These are phyloP conservation scores for Corydoras sp. DNA, from an alignment of 2,113 vertebrate genomes.

Conservation along the genomic window DNA sequence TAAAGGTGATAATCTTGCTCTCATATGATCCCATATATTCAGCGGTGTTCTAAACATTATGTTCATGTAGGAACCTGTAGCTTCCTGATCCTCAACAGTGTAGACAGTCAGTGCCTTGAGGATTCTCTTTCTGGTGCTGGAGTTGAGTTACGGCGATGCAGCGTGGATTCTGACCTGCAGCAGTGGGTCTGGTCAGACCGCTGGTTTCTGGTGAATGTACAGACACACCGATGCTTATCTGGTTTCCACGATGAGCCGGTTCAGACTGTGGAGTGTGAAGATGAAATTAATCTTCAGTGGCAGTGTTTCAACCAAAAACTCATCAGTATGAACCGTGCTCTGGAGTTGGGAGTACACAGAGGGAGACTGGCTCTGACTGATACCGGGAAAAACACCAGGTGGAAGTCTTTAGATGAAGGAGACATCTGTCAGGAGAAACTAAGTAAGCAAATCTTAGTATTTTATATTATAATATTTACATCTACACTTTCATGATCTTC, in stretches of 20 bases:
- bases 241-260: conserved; percentile 28
- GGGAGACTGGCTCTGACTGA: conserved; percentile 34
- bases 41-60: too few species aligned
- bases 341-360: conserved; percentile 46
- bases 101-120: conserved; percentile 57
- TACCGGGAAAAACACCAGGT: conserved; percentile 40
- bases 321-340: conserved; percentile 43
- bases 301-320: conserved; percentile 53
- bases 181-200: conserved; percentile 60
- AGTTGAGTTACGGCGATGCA: conserved; percentile 53
- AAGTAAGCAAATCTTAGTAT: conserved; percentile 42
- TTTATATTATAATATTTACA: too few species aligned
- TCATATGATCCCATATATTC: too few species aligned
- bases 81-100: conserved; percentile 58
- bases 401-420: conserved; percentile 55
- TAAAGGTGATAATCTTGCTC: too few species aligned
- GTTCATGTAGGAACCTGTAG: conserved; percentile 44
- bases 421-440: conserved; percentile 60
- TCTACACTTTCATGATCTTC: too few species aligned
- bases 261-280: conserved; percentile 45
- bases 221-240: conserved; percentile 56
- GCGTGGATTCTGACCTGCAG: conserved; percentile 53
- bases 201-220: conserved; percentile 47
- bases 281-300: conserved; percentile 47
- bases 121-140: conserved; percentile 34